Evolutionary conservation across 2,888 invertebrate genomes (phyloP).

Genomic region (Agonum fuliginosum): DNA sequence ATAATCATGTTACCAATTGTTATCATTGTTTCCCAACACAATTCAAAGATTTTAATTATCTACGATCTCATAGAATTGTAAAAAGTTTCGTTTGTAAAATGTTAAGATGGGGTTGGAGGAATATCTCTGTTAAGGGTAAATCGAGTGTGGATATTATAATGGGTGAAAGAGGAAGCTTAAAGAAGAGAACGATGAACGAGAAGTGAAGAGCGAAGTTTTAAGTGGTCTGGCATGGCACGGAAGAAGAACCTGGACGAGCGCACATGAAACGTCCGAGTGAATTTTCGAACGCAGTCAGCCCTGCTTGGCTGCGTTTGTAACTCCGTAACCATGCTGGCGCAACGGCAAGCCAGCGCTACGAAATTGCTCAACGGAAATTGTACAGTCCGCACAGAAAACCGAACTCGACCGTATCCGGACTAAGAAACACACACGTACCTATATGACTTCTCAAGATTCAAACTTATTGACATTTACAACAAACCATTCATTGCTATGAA

Average conservation of each 20-base stretch:
- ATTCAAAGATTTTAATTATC: conserved; percentile 35
- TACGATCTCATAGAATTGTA: conserved; percentile 16
- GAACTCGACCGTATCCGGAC: conserved; percentile 54
- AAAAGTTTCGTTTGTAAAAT: conserved; percentile 10
- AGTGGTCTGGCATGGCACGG: conserved; percentile 36
- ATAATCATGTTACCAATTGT: conserved; percentile 19
- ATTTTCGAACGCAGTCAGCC: conserved; percentile 44
- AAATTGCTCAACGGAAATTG: conserved; percentile 70
- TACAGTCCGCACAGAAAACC: conserved; percentile 64
- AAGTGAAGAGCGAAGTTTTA: conserved; percentile 27
- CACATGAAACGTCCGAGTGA: conserved; percentile 44
- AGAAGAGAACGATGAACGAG: not conserved
- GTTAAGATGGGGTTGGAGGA: conserved; percentile 3
- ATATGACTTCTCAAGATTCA: not conserved
- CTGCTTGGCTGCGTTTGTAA: conserved; percentile 44
- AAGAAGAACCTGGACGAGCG: conserved; percentile 41
- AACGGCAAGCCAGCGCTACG: conserved; percentile 64
- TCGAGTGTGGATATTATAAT: conserved; percentile 31
- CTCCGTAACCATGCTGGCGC: conserved; percentile 55
- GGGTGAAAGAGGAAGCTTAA: conserved; percentile 33
- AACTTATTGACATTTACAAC: not conserved
- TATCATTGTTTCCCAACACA: conserved; percentile 16
- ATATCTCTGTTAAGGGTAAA: conserved; percentile 15
- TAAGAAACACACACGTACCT: conserved; percentile 32
- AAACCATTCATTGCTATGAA: not conserved